Evolutionary conservation across 2,113 vertebrate genomes (phyloP).

Genomic region (Macroglossus sobrinus): DNA sequence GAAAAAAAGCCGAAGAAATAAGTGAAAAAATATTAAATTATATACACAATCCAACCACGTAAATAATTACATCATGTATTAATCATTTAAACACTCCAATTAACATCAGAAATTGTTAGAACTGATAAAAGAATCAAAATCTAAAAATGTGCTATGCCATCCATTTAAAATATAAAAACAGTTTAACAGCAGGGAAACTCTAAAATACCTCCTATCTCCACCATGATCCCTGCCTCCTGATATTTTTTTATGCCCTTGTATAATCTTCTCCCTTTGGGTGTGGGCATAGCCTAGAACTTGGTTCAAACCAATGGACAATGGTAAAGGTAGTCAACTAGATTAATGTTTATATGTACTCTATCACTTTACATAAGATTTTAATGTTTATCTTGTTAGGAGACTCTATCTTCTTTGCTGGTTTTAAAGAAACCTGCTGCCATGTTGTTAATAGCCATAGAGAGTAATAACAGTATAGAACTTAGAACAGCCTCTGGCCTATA

Average conservation of each 20-base stretch:
- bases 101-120: background rate
- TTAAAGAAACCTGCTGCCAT: background rate
- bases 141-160: background rate
- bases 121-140: background rate
- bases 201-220: too few relatives aligned
- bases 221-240: background rate
- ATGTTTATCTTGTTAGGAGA: background rate
- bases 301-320: background rate
- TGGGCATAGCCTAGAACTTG: background rate
- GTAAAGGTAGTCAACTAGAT: background rate
- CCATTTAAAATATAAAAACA: background rate
- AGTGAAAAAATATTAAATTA: background rate
- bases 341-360: background rate
- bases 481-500: background rate
- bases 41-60: background rate
- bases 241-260: background rate
- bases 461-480: background rate
- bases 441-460: background rate
- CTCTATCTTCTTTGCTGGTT: background rate
- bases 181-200: background rate
- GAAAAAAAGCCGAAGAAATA: background rate
- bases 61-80: background rate
- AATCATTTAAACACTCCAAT: background rate
- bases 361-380: background rate
- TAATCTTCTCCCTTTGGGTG: background rate